Evolutionary conservation across 2,113 vertebrate genomes (phyloP).

Genomic region (Prolemur simus): DNA sequence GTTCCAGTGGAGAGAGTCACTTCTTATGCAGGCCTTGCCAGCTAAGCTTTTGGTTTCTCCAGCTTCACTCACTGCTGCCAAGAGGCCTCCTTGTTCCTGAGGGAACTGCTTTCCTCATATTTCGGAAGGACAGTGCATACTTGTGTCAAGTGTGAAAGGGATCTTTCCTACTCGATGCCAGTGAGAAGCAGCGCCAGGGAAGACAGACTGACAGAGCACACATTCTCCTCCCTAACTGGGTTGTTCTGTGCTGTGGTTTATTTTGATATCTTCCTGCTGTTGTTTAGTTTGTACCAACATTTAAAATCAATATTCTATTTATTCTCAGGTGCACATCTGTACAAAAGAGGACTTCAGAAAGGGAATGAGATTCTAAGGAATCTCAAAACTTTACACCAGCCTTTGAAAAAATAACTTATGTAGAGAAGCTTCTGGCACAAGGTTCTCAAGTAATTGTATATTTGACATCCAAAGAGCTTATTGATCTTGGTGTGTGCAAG

Average conservation of each 20-base stretch:
- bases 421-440: neutral
- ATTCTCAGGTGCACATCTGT: neutral
- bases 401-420: slow-evolving; percentile 20
- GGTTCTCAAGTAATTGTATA: neutral
- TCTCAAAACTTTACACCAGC: neutral
- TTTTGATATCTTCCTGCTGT: neutral
- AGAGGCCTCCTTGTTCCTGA: neutral
- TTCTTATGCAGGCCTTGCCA: neutral
- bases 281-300: neutral
- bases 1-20: neutral
- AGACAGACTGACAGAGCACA: neutral
- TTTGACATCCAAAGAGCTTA: slow-evolving; percentile 1
- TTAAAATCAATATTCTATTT: neutral
- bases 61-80: neutral
- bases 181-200: neutral
- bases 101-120: slow-evolving; percentile 26
- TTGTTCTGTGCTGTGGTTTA: neutral
- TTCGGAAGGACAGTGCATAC: slow-evolving; percentile 48
- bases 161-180: slow-evolving; percentile 30
- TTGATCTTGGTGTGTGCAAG: neutral
- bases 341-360: neutral
- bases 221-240: slow-evolving; percentile 32
- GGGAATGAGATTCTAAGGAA: neutral
- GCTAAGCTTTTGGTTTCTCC: neutral
- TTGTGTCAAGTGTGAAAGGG: slow-evolving; percentile 56